Base-by-base conservation (phyloP, 2,797 vertebrate species). In the Odontamblyopus rebecca region DNA sequence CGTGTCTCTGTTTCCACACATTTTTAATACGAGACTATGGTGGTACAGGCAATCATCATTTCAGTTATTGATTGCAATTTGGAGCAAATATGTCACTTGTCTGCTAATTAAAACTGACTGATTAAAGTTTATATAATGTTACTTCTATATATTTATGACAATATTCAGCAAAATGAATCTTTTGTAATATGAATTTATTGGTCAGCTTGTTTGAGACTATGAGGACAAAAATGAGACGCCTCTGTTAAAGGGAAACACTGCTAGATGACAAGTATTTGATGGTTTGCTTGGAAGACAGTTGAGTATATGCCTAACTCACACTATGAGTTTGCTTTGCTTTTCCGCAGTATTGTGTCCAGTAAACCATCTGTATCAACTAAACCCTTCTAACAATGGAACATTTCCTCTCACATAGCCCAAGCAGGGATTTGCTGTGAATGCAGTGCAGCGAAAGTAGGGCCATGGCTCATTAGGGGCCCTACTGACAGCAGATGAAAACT, bases 381-480 rank as follows among this genome's bases (percentile, higher is more conserved):
- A 85, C 65, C 85, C 85, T 57, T 38, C 41, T 53, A 81, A 89
- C 86, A 91, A 85, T 76, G 84, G 69, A 78, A 70, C 83, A 69
- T 82, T 88, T 85, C 79, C 82, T 75, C 68, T 57, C 7, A 30
- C 79, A 12, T 16, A 48, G 13, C 13, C 44, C 13, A 48, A 15
- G 67, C 64, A n/a, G 73, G 32, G 12, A 59, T 29, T 16, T 27
- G 12, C 11, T 6, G 18, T 53, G 19, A 13, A 44, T 72, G 76
- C 30, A 72, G 1, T 48, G 80, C 75, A 68, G 71, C 50, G 78
- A 68, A 80, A 85, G 73, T 9, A 74, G 82, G 72, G 72, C 71
- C 11, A 0, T 60, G 67, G 30, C 61, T 81, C 79, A 82, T 74
- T 67, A 69, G 80, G 74, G 85, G 76, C 82, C 78, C 77, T 65